These are phyloP conservation scores for Rhabdophis nuchalis DNA, from an alignment of 2,797 vertebrate genomes.

Conservation along the genomic window DNA sequence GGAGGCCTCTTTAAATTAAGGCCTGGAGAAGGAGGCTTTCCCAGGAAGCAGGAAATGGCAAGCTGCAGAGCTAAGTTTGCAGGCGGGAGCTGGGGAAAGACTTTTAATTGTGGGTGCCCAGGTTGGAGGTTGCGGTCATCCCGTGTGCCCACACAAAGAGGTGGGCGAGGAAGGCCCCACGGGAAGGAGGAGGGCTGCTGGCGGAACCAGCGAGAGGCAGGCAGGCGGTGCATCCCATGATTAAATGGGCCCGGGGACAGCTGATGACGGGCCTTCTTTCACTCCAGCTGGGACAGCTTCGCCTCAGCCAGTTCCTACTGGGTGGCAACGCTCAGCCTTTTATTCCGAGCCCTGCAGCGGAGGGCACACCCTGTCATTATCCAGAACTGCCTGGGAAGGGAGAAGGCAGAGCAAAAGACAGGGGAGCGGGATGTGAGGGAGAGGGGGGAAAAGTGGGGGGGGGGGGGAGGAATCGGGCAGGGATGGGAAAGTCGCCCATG, in stretches of 20 bases:
- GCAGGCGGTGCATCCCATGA: not conserved
- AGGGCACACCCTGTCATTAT: slow-evolving; percentile 48
- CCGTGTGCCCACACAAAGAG: not conserved
- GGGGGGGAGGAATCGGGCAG: too few species aligned
- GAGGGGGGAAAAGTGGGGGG: fast-evolving
- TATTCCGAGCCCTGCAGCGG: slow-evolving; percentile 23
- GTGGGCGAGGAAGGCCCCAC: not conserved
- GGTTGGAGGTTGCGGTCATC: not conserved
- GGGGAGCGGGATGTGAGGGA: not conserved
- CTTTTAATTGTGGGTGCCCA: not conserved
- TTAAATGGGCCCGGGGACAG: not conserved
- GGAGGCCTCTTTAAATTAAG: not conserved
- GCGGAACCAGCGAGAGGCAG: not conserved
- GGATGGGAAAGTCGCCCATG: not conserved
- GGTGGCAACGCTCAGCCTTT: slow-evolving; percentile 44
- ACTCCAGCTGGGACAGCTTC: not conserved
- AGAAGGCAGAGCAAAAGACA: slow-evolving; percentile 15
- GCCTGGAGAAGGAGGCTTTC: not conserved
- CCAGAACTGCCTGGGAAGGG: slow-evolving; percentile 17
- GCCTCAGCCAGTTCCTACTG: slow-evolving; percentile 23
- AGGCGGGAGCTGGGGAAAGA: not conserved
- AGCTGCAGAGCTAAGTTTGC: not conserved
- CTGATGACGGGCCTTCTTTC: not conserved
- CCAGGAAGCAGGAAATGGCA: not conserved
- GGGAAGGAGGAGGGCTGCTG: not conserved